phyloP scores from a whole-genome alignment of 2,888 invertebrate species.

The Lochmaea capreae region DNA sequence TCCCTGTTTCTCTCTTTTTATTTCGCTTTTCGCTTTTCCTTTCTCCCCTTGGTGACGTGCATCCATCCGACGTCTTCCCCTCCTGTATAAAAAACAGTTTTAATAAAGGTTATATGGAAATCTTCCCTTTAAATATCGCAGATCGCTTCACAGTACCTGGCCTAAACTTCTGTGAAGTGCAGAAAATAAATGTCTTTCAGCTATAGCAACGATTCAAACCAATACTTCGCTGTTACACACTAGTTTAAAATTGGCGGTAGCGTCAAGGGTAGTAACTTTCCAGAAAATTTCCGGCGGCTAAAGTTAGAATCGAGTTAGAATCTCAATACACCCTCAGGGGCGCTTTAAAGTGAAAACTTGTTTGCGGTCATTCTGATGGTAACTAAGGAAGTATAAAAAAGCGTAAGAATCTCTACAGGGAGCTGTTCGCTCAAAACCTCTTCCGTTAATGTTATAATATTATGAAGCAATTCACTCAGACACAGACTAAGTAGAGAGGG shows the following conservation, averaged over 20 bases:
- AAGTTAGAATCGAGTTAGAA: conserved; percentile 28
- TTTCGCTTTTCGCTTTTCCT: too few species aligned
- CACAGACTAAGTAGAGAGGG: too few species aligned
- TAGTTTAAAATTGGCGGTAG: conserved; percentile 14
- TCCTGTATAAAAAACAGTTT: too few species aligned
- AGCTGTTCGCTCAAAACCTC: neutral
- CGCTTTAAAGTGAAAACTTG: conserved; percentile 24
- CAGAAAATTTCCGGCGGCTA: conserved; percentile 21
- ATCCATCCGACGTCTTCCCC: too few species aligned
- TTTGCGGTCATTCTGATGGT: conserved; percentile 28
- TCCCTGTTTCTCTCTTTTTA: too few species aligned
- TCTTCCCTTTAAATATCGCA: neutral
- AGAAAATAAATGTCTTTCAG: neutral
- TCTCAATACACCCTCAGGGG: conserved; percentile 23
- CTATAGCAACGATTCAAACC: neutral
- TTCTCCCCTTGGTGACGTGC: too few species aligned
- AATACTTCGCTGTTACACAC: conserved; percentile 6
- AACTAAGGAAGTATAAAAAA: conserved; percentile 18
- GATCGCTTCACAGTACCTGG: neutral
- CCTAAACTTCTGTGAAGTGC: neutral
- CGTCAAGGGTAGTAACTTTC: conserved; percentile 21
- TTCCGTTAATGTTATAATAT: neutral
- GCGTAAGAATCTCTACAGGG: neutral
- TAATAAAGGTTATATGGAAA: too few species aligned
- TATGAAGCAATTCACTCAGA: too few species aligned